Conservation (phyloP, 2,888 invertebrate species). For the Lepidochrysops patricia region DNA sequence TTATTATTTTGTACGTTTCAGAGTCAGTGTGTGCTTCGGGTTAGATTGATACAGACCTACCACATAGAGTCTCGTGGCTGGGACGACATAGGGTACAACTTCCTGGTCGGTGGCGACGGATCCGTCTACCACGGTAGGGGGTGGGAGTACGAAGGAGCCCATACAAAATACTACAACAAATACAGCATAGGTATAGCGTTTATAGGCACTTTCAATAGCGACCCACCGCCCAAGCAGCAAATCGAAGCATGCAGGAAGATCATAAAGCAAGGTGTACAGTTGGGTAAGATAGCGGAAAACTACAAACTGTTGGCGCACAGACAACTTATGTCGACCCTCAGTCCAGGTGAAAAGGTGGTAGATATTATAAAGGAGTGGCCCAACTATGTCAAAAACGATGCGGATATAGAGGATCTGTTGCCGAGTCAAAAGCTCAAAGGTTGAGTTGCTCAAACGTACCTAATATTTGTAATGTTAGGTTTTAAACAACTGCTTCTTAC, state of each 20-base stretch:
- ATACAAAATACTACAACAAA: constrained; percentile 78
- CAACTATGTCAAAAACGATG: constrained; percentile 69
- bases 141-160: constrained; percentile 83
- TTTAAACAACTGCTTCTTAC: too few species aligned
- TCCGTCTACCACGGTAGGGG: constrained; percentile 82
- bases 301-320: constrained; percentile 81
- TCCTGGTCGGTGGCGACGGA: constrained; percentile 86
- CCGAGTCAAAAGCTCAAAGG: constrained; percentile 34
- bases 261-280: constrained; percentile 75
- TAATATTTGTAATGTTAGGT: too few species aligned
- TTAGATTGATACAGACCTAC: constrained; percentile 77
- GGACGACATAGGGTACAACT: constrained; percentile 84
- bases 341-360: constrained; percentile 79
- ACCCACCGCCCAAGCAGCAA: constrained; percentile 60
- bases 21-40: constrained; percentile 74
- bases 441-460: too few species aligned
- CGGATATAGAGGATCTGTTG: constrained; percentile 36
- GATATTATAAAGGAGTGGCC: constrained; percentile 80
- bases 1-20: constrained; percentile 36
- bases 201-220: constrained; percentile 79
- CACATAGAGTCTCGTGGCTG: constrained; percentile 79
- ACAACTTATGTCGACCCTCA: constrained; percentile 78
- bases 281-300: constrained; percentile 75
- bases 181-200: constrained; percentile 81
- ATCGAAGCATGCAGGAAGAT: constrained; percentile 76